Base-by-base conservation (phyloP, 2,113 vertebrate species). In the Rhynchopsitta pachyrhyncha region DNA sequence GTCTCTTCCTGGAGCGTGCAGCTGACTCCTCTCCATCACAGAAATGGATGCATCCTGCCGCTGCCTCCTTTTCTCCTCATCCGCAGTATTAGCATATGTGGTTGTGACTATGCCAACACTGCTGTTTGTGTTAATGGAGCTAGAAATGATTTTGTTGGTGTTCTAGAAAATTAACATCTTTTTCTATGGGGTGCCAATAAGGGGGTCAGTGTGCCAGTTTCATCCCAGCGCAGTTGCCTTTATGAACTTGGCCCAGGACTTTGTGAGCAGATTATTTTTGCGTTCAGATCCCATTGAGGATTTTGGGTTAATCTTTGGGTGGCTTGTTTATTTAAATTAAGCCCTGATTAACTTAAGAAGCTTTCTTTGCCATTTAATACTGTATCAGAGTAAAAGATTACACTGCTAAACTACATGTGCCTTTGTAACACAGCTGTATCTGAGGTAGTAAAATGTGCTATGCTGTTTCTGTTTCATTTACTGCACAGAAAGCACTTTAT, bases 321-420 rank as follows among this genome's bases (percentile, higher is more conserved):
- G 50, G 57, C 68, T 95, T 91, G 67, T 94, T 95, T 85, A 63
- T 88, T 96, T 94, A 92, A 97, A 94, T 91, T 88, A 93, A 95
- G 42, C 71, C 75, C 86, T 50, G 67, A 95, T 96, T 95, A 92
- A 86, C n/a, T 81, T 95, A 95, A 96, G 86, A 73, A 77, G 92
- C 86, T 96, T 96, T 96, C 78, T 87, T 89, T 78, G 59, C 83
- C 63, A 70, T 93, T 94, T 85, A 79, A 33, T 71, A 52, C 68
- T 75, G 84, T 75, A 90, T 90, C 55, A 39, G 7, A 87, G 53
- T 82, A 82, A 89, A 90, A 90, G 81, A 90, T 96, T 95, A 88
- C 35, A 6, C 42, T 71, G 71, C 82, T 86, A 66, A 81, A 37
- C 80, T 44, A 24, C 80, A n/a, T 2, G 3, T 17, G 11, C 17